A percentile compares a stretch with the other conserved stretches of the same genome.
These are phyloP conservation scores for Volucella bombylans DNA, from an alignment of 2,888 invertebrate species.

Conservation along the genomic window DNA sequence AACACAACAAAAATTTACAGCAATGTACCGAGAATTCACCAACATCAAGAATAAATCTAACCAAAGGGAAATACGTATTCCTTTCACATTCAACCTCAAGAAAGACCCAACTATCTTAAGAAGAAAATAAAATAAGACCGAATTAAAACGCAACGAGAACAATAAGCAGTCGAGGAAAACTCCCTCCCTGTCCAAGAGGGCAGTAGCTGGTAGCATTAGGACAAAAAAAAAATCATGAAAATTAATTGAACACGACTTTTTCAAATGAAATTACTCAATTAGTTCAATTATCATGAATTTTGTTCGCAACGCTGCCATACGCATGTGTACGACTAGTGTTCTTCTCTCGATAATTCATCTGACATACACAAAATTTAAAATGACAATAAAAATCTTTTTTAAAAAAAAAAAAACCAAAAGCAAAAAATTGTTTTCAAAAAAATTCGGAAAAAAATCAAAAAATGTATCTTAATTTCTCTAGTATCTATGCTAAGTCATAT, in stretches of 20 bases:
- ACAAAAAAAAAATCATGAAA: constrained; percentile 69
- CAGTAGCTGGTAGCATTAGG: neutral
- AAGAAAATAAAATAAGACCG: neutral
- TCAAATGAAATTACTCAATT: constrained; percentile 77
- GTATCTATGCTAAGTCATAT: constrained; percentile 58
- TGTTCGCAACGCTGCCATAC: constrained; percentile 58
- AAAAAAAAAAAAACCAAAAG: constrained; percentile 14
- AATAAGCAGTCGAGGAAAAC: constrained; percentile 24
- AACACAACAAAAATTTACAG: constrained; percentile 16
- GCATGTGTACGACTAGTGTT: constrained; percentile 44
- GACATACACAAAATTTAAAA: constrained; percentile 55
- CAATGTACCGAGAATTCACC: constrained; percentile 28
- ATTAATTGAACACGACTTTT: constrained; percentile 76
- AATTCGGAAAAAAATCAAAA: constrained; percentile 12
- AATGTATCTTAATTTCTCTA: constrained; percentile 49
- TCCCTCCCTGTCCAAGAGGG: neutral
- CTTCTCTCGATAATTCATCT: constrained; percentile 73
- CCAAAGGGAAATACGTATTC: neutral
- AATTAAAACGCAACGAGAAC: constrained; percentile 39
- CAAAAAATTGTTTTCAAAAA: constrained; percentile 2
- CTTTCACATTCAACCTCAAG: neutral
- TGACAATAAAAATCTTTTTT: constrained; percentile 34
- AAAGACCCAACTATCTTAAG: neutral
- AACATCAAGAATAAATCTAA: constrained; percentile 1
- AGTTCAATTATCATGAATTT: constrained; percentile 76